A percentile compares a stretch with the other conserved stretches of the same genome.
These are phyloP conservation scores for Canis aureus DNA, from an alignment of 2,113 vertebrate genomes.

Conservation along the genomic window DNA sequence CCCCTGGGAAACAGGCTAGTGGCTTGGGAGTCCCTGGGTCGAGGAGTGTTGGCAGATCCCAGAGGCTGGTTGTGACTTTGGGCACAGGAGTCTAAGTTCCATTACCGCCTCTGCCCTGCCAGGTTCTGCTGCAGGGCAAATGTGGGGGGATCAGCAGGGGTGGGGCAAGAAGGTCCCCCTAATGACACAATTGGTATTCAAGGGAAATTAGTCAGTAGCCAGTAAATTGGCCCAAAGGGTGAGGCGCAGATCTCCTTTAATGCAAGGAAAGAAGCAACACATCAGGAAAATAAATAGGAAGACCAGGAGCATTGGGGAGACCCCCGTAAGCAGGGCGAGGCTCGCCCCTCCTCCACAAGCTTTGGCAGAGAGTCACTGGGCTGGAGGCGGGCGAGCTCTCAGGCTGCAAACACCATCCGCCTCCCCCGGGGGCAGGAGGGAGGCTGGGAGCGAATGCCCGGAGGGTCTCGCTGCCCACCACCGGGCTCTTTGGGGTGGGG, in stretches of 20 bases:
- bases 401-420: not conserved
- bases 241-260: slow-evolving; percentile 73
- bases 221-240: slow-evolving; percentile 77
- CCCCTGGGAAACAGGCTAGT: not conserved
- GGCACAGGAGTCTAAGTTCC: slow-evolving; percentile 13
- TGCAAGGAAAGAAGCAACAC: slow-evolving; percentile 56
- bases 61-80: slow-evolving; percentile 60
- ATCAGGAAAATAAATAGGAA: slow-evolving; percentile 82
- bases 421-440: slow-evolving; percentile 41
- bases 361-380: slow-evolving; percentile 69
- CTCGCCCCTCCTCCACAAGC: not conserved
- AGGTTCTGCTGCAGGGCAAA: slow-evolving; percentile 25
- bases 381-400: slow-evolving; percentile 3
- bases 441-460: slow-evolving; percentile 42
- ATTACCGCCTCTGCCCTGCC: not conserved
- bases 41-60: slow-evolving; percentile 48
- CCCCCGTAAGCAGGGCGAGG: not conserved
- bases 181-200: slow-evolving; percentile 64
- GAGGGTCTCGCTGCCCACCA: slow-evolving; percentile 26
- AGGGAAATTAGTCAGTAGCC: slow-evolving; percentile 68
- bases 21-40: slow-evolving; percentile 26
- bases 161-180: slow-evolving; percentile 1
- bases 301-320: not conserved
- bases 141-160: slow-evolving; percentile 10
- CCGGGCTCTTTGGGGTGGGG: not conserved